Percentiles rank a stretch among this genome's conserved stretches.
Conservation (phyloP, 2,113 vertebrate genomes). For the Macrotis lagotis region DNA sequence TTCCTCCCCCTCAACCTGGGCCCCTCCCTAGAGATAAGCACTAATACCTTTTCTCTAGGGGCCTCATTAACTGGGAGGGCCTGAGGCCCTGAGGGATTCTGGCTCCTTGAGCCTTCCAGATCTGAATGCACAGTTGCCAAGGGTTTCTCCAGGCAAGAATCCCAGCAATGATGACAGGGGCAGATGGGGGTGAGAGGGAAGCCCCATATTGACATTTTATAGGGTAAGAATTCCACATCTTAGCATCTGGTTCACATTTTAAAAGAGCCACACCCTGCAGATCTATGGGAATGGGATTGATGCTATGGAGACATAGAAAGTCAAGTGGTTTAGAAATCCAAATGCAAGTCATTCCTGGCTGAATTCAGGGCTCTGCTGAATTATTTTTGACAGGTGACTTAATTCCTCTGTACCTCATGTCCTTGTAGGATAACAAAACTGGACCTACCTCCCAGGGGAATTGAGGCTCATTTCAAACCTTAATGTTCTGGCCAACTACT, state of each 20-base stretch:
- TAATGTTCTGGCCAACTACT: constrained; percentile 58
- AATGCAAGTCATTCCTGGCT: constrained; percentile 65
- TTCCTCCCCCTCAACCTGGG: constrained; percentile 46
- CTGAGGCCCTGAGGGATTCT: constrained; percentile 38
- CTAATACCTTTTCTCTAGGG: constrained; percentile 56
- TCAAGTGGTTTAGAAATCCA: constrained; percentile 58
- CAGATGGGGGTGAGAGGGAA: background rate
- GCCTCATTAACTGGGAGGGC: background rate
- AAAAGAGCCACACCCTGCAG: constrained; percentile 49
- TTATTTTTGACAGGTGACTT: constrained; percentile 15
- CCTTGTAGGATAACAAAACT: constrained; percentile 72
- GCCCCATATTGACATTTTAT: constrained; percentile 42
- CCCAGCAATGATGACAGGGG: constrained; percentile 50
- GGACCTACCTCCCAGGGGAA: constrained; percentile 77
- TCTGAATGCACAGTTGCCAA: constrained; percentile 40
- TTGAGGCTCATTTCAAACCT: constrained; percentile 68
- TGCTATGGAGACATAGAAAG: constrained; percentile 36
- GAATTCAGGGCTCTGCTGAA: constrained; percentile 64
- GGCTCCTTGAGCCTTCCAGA: constrained; percentile 26
- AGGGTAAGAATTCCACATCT: constrained; percentile 48
- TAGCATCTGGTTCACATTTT: constrained; percentile 59
- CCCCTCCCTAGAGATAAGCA: constrained; percentile 12
- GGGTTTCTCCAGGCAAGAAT: constrained; percentile 53
- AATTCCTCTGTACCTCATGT: constrained; percentile 76
- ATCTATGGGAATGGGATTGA: constrained; percentile 43